phyloP scores from a whole-genome alignment of 2,113 vertebrate species.

The Zeus faber region DNA sequence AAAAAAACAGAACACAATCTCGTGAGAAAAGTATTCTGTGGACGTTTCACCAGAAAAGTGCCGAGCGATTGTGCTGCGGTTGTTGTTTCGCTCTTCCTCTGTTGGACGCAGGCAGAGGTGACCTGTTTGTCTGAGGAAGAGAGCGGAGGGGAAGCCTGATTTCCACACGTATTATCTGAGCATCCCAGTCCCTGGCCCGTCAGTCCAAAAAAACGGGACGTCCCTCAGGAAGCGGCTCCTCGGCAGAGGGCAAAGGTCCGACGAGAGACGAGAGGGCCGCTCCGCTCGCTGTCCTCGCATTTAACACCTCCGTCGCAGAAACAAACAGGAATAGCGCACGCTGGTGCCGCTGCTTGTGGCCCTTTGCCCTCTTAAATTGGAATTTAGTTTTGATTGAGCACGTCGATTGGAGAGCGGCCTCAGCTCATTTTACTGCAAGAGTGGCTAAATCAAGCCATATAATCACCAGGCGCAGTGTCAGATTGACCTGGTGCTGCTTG shows the following conservation, averaged over 20 bases:
- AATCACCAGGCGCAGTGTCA: too few species aligned
- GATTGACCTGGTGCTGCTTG: too few species aligned
- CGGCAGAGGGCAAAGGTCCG: slow-evolving; percentile 67
- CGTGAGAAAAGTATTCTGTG: slow-evolving; percentile 13
- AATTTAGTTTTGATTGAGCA: too few species aligned
- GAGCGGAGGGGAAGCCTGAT: slow-evolving; percentile 68
- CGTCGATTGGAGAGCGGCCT: too few species aligned
- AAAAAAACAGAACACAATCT: slow-evolving; percentile 6
- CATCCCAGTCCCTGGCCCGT: slow-evolving; percentile 56
- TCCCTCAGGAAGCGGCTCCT: slow-evolving; percentile 69
- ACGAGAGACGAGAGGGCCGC: slow-evolving; percentile 47
- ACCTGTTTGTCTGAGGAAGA: slow-evolving; percentile 69
- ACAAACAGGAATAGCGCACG: too few species aligned
- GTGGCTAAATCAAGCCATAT: too few species aligned
- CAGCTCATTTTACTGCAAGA: too few species aligned
- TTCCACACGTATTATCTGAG: slow-evolving; percentile 74
- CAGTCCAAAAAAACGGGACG: slow-evolving; percentile 7
- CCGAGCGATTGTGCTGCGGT: slow-evolving; percentile 19
- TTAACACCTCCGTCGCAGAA: too few species aligned
- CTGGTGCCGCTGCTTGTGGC: too few species aligned
- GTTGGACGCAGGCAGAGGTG: slow-evolving; percentile 60
- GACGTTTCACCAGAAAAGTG: too few species aligned
- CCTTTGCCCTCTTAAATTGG: too few species aligned
- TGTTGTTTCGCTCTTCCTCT: slow-evolving; percentile 62
- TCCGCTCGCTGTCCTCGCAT: slow-evolving; percentile 29